Conservation (phyloP, 1,140 invertebrate species). For the Scaptomyza montana region DNA sequence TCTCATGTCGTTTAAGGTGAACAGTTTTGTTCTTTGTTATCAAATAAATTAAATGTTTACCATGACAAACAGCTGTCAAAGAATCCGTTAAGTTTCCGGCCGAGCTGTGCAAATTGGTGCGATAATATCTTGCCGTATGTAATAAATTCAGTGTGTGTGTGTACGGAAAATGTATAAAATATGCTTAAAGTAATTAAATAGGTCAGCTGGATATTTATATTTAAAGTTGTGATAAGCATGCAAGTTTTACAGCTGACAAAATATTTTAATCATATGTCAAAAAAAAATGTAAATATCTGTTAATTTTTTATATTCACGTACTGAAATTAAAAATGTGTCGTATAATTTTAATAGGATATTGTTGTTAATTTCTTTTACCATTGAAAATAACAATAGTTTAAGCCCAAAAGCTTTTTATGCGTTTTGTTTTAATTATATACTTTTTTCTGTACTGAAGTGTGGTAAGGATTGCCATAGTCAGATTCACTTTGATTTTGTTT, state of each 20-base stretch:
- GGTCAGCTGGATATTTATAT: not conserved
- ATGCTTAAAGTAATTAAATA: not conserved
- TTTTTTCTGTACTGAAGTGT: not conserved
- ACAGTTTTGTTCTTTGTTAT: constrained; percentile 45
- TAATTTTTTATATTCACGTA: no score
- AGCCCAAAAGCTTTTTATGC: constrained; percentile 5
- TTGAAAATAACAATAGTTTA: not conserved
- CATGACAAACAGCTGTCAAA: constrained; percentile 55
- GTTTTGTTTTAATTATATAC: not conserved
- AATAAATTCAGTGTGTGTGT: not conserved
- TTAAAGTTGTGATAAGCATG: not conserved
- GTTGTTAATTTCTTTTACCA: constrained; percentile 14
- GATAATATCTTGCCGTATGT: constrained; percentile 27
- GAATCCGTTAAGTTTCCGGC: constrained; percentile 49
- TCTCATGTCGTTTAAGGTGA: constrained; percentile 50
- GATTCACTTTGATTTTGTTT: not conserved
- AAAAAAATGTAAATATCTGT: no score
- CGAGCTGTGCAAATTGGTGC: constrained; percentile 51
- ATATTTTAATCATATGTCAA: not conserved
- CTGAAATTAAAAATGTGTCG: constrained; percentile 1
- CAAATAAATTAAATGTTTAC: constrained; percentile 70
- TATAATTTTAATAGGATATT: constrained; percentile 10
- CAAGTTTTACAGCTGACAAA: not conserved
- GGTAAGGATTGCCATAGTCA: not conserved
- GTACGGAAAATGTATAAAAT: not conserved